These are phyloP conservation scores for Heliconius nattereri DNA, from an alignment of 1,140 invertebrate species.

Conservation along the genomic window DNA sequence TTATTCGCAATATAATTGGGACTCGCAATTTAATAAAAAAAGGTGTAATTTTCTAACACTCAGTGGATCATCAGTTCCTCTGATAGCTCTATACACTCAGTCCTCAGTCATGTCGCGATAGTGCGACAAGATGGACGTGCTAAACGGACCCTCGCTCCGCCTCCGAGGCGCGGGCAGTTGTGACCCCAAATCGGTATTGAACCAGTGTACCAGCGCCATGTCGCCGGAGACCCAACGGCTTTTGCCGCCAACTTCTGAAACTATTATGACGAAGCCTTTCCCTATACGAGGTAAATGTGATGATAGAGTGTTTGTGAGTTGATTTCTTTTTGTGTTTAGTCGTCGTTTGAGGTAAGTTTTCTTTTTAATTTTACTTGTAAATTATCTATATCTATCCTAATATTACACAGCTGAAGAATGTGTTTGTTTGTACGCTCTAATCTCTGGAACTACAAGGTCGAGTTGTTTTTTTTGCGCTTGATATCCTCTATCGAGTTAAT, in stretches of 20 bases:
- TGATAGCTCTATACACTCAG: constrained; percentile 2
- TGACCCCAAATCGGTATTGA: constrained; percentile 81
- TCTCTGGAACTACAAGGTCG: no score
- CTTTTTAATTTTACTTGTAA: not conserved
- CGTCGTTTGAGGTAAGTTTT: not conserved
- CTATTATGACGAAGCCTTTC: constrained; percentile 92
- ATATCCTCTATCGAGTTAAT: not conserved
- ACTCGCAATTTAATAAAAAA: not conserved
- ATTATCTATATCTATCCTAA: no score
- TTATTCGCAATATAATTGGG: not conserved
- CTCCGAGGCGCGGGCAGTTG: constrained; percentile 80
- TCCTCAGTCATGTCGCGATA: constrained; percentile 72
- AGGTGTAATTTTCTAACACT: not conserved
- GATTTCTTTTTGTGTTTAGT: not conserved
- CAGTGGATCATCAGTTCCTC: not conserved
- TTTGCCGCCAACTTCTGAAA: constrained; percentile 88
- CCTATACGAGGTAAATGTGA: constrained; percentile 87
- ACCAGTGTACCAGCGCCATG: constrained; percentile 73
- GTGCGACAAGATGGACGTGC: constrained; percentile 68
- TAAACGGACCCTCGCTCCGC: constrained; percentile 82
- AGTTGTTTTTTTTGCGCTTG: no score
- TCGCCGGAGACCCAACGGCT: constrained; percentile 82
- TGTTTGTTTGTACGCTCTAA: no score
- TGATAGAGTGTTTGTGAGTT: constrained; percentile 15
- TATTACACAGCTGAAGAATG: no score